Base-by-base conservation (phyloP, 2,888 invertebrate species). In the Galerucella pusilla region DNA sequence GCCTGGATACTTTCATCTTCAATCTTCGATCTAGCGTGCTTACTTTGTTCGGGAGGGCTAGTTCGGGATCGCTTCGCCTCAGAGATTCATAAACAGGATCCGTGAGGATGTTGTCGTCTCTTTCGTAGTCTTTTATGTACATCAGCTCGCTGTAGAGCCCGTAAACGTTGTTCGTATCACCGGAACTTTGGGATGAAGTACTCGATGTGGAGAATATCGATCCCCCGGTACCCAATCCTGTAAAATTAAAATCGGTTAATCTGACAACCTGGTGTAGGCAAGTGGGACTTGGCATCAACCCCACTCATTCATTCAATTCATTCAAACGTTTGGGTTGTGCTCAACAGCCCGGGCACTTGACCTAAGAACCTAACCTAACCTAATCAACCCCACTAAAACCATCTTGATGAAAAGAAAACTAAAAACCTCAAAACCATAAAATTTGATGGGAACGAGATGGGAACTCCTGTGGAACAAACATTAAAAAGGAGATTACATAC, bases 101-200 rank as follows among this genome's bases (percentile, higher is more conserved):
- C 0, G 93, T 92, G 68, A 91, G 91, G 1, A 92, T 92, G 77
- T 93, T 92, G 6, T 92, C 91, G 79, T 93, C 94, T 16, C 93
- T 94, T 73, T 94, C 95, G 82, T 95, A 94, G 84, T 96, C 96
- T 84, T 94, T 94, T 0, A 96, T 93, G 85, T 96, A 96, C 91
- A 97, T 95, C 73, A 97, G 88, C 84, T 97, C 96, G 1, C 95
- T 95, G 85, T 96, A 97, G 1, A 97, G 88, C 0, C 96, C 96
- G 85, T 96, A 97, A 0, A 97, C 96, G 87, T 97, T 96, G 84
- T 95, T 96, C 42, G 92, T 91, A 77, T 90, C 90, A 14, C 92
- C 92, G 1, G 91, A 90, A 75, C 91, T 90, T 79, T 91, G 91
- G 0, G 91, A 89, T 0, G 91, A 90, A 1, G 90, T 90, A 52